phyloP scores from a whole-genome alignment of 2,797 vertebrate species.

The Linurgus olivaceus region DNA sequence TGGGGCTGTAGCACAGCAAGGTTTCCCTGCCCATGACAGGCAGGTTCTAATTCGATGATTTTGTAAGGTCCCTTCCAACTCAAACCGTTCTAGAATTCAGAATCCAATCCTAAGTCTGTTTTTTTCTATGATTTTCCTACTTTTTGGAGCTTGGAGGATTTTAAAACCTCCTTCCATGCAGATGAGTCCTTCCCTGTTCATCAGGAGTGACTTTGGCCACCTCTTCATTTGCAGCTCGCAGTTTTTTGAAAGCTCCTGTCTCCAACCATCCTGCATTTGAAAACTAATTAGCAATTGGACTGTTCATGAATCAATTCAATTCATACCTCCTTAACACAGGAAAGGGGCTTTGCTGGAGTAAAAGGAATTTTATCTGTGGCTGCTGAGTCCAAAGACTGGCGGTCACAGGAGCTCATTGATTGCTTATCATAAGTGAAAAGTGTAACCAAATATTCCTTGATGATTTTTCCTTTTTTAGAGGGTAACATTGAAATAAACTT shows the following conservation, averaged over 20 bases:
- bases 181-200: fast-evolving
- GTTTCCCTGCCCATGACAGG: background rate
- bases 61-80: background rate
- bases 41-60: too few relatives aligned
- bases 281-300: background rate
- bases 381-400: fast-evolving
- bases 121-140: background rate
- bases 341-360: background rate
- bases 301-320: background rate
- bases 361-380: background rate
- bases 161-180: background rate
- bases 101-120: background rate
- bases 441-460: background rate
- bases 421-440: background rate
- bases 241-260: background rate
- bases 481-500: background rate
- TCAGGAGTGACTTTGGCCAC: background rate
- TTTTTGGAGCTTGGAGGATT: background rate
- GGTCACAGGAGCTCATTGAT: fast-evolving
- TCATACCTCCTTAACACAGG: background rate
- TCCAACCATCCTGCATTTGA: background rate
- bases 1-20: background rate
- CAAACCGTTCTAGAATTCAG: background rate
- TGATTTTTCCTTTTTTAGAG: background rate
- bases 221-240: background rate